A percentile compares a stretch with the other conserved stretches of the same genome.
Evolutionary conservation across 2,113 vertebrate species (phyloP).

Genomic region (Microcebus tavaratra): DNA sequence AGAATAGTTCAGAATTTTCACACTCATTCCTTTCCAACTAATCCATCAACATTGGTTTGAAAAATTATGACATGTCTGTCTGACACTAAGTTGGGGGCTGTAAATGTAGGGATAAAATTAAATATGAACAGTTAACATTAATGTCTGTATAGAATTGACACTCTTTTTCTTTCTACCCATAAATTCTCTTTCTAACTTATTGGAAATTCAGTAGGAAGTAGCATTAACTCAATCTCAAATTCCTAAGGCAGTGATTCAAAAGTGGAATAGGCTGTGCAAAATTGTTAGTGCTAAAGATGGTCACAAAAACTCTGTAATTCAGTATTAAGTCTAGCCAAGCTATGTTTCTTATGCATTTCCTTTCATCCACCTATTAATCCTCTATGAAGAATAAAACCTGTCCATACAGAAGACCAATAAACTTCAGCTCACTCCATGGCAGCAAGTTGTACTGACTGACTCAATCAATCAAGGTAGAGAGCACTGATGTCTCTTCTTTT

Average conservation of each 20-base stretch:
- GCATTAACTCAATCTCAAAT: neutral
- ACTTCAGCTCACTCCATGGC: neutral
- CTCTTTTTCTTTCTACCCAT: neutral
- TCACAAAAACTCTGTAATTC: neutral
- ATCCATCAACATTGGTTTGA: neutral
- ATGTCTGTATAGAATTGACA: neutral
- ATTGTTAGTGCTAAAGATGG: neutral
- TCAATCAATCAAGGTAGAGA: neutral
- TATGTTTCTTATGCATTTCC: neutral
- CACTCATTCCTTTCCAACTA: neutral
- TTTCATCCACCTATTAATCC: neutral
- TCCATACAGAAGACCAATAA: neutral
- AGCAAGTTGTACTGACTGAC: neutral
- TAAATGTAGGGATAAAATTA: neutral
- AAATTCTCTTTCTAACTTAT: neutral
- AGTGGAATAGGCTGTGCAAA: neutral
- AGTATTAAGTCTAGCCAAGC: neutral
- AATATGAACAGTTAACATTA: neutral
- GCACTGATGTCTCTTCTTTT: neutral
- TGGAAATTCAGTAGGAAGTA: conserved; percentile 25
- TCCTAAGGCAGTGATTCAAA: neutral
- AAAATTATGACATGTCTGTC: neutral
- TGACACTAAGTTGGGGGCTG: neutral
- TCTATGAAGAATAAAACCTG: neutral
- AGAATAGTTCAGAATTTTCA: neutral